Percentiles rank a stretch among this genome's conserved stretches.
Conservation (phyloP, 2,888 invertebrate species). For the Yponomeuta malinellus region DNA sequence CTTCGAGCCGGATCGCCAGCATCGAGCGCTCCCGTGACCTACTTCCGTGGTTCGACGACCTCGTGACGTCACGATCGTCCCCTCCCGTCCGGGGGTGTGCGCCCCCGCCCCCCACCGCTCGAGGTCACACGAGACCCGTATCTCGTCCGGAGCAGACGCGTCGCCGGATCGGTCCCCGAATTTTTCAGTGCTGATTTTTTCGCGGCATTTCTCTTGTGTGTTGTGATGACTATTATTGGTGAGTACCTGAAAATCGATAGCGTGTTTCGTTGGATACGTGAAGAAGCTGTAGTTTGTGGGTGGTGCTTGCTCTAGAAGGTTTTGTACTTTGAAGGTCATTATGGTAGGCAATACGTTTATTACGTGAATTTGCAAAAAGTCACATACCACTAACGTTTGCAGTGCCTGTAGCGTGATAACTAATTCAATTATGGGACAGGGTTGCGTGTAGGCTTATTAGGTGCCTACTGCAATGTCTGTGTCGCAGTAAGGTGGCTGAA, state of each 20-base stretch:
- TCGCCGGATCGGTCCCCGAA: background rate
- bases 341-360: too few species aligned
- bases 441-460: too few species aligned
- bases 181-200: background rate
- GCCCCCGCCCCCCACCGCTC: conserved; percentile 25
- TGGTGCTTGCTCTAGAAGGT: too few species aligned
- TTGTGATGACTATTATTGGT: conserved; percentile 61
- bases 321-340: too few species aligned
- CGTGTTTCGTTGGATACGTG: conserved; percentile 22
- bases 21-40: conserved; percentile 52
- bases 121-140: conserved; percentile 63
- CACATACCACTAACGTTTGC: too few species aligned
- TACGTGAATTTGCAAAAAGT: too few species aligned
- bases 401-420: too few species aligned
- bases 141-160: conserved; percentile 46
- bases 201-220: background rate
- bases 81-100: conserved; percentile 51
- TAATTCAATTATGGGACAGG: too few species aligned
- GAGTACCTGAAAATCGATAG: conserved; percentile 19
- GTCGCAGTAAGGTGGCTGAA: too few species aligned
- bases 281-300: too few species aligned
- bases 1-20: conserved; percentile 8
- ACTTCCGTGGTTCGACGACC: conserved; percentile 64
- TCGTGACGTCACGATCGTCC: conserved; percentile 62
- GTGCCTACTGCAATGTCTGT: too few species aligned